A percentile compares a stretch with the other conserved stretches of the same genome.
These are phyloP conservation scores for Rambutsinella grinnellia DNA, from an alignment of 2,888 invertebrate species.

Conservation along the genomic window DNA sequence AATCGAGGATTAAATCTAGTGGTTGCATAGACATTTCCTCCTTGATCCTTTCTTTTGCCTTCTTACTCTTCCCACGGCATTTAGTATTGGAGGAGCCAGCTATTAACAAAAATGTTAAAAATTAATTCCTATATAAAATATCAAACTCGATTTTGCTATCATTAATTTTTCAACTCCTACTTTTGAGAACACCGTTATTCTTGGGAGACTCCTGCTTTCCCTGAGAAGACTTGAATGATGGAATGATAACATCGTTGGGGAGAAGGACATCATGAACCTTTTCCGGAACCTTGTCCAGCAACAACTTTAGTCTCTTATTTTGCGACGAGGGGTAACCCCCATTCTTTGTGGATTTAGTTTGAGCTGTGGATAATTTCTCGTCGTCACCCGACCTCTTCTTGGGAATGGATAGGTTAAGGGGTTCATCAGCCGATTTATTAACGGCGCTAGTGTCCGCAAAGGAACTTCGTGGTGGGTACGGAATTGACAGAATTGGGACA, in stretches of 20 bases:
- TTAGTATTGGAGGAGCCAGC: constrained; percentile 31
- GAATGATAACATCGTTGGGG: constrained; percentile 65
- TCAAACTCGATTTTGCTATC: too few relatives aligned
- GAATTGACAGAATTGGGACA: constrained; percentile 36
- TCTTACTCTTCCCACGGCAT: constrained; percentile 25
- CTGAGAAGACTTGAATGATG: constrained; percentile 63
- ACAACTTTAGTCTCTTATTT: constrained; percentile 19
- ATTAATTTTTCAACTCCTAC: too few relatives aligned
- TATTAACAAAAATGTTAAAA: too few relatives aligned
- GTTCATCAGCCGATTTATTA: constrained; percentile 67
- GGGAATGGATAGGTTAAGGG: constrained; percentile 68
- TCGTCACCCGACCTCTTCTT: constrained; percentile 55
- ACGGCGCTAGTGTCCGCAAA: constrained; percentile 51
- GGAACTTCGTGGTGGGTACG: constrained; percentile 20
- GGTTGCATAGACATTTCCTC: constrained; percentile 26
- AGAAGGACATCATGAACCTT: constrained; percentile 41
- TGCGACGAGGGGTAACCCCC: constrained; percentile 47
- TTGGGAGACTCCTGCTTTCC: constrained; percentile 15
- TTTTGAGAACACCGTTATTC: constrained; percentile 60
- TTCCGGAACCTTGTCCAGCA: constrained; percentile 19
- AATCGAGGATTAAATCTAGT: constrained; percentile 32
- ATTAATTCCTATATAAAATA: too few relatives aligned
- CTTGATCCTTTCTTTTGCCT: constrained; percentile 2
- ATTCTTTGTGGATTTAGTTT: constrained; percentile 36
- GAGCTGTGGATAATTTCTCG: background rate